Evolutionary conservation across 2,797 vertebrate species (phyloP), one percentile per base, ranked within the genome.

Genomic region (Scolopax rusticola): DNA sequence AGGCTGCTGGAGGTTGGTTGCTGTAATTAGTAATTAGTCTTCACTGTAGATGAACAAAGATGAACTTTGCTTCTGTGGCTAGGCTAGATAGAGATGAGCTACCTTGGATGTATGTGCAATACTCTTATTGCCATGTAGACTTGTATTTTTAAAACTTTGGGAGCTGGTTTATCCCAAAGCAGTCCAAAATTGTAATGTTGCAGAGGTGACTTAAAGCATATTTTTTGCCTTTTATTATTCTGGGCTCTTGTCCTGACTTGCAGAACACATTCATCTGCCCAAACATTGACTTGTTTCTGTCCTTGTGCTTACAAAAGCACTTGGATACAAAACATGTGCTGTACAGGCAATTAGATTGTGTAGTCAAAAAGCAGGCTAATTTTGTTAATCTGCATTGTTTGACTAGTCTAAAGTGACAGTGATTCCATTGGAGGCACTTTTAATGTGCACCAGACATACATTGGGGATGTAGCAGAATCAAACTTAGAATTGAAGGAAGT

Each of bases 61-160:
- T 36, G 36, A 36, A 41, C 41, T 76, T 89, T 82, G 11, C 41
- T 91, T 76, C 53, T 88, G 32, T n/a, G 11, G 6, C 40, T 45
- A 45, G 25, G 18, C 53, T 84, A 57, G 63, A 10, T 41, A 47
- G 48, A 53, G 47, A 3, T 36, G 80, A 88, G 3, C 83, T 84
- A 0, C 27, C 3, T 50, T 59, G 28, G 30, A 15, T 53, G 32
- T 69, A 13, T 1, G 0, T 43, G 36, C 69, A 12, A 7, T 90
- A 14, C 40, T 80, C 36, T 84, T 84, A 53, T 2, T 6, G 61
- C 54, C 5, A 0, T 5, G 2, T 76, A 33, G 50, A 41, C 47
- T 50, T 82, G 47, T 1, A 15, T 76, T 91, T 88, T 32, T 79
- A 47, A 81, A 71, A 73, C 19, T 77, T 65, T 9, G 57, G 61